Conservation (phyloP, 2,888 invertebrate genomes). For the Orthonevra nobilis region DNA sequence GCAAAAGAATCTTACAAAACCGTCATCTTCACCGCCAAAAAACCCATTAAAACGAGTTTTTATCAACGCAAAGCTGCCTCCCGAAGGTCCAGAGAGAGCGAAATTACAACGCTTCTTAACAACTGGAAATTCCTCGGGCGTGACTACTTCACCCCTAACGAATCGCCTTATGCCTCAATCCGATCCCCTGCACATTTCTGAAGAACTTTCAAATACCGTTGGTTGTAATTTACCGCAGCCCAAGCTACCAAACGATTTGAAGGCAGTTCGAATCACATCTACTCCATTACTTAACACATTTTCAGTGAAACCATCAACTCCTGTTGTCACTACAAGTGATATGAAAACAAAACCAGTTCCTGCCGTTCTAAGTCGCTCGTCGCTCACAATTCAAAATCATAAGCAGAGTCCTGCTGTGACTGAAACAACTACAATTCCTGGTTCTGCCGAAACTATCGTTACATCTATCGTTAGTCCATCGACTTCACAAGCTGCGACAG, state of each 20-base stretch:
- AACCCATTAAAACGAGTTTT: not conserved
- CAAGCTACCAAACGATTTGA: constrained; percentile 25
- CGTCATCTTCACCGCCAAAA: not conserved
- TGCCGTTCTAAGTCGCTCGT: too few relatives aligned
- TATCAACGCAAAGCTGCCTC: not conserved
- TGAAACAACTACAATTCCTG: not conserved
- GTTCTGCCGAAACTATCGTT: not conserved
- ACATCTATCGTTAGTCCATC: not conserved
- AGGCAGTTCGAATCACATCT: not conserved
- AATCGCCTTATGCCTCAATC: not conserved
- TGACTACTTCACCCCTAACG: not conserved
- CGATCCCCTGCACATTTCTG: constrained; percentile 38
- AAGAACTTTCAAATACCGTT: not conserved
- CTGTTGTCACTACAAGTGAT: too few relatives aligned
- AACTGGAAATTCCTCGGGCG: too few relatives aligned
- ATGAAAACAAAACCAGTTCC: too few relatives aligned
- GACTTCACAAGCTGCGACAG: not conserved
- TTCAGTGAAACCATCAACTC: too few relatives aligned
- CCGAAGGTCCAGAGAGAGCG: not conserved
- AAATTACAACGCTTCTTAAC: too few relatives aligned
- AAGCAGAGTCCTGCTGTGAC: not conserved
- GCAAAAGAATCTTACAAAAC: not conserved
- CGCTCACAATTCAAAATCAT: too few relatives aligned
- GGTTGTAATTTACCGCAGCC: not conserved
- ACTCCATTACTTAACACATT: too few relatives aligned